Percentiles rank a stretch among this genome's conserved stretches.
phyloP scores from a whole-genome alignment of 2,888 invertebrate species.

The Ophion costatus region DNA sequence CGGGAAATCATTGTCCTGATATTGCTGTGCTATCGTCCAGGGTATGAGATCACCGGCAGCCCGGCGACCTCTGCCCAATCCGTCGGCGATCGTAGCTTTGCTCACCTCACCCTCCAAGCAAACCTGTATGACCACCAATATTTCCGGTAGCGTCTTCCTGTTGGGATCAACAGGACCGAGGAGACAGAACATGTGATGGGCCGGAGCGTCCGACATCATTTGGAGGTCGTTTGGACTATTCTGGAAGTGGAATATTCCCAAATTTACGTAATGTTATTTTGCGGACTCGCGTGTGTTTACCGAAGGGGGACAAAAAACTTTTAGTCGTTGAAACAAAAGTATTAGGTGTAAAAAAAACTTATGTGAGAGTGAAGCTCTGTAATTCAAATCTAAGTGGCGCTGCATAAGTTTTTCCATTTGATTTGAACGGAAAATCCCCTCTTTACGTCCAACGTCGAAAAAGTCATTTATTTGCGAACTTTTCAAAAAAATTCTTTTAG shows the following conservation, averaged over 20 bases:
- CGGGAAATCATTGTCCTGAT: constrained; percentile 97
- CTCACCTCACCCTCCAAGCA: constrained; percentile 91
- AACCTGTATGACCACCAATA: constrained; percentile 95
- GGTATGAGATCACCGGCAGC: constrained; percentile 99
- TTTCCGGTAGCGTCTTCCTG: constrained; percentile 92
- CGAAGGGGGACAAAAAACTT: too few species aligned
- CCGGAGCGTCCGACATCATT: constrained; percentile 99
- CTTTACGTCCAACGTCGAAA: too few species aligned
- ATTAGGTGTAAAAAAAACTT: too few species aligned
- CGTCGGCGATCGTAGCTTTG: constrained; percentile 89
- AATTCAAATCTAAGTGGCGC: too few species aligned
- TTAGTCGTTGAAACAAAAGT: too few species aligned
- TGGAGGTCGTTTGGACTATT: constrained; percentile 99
- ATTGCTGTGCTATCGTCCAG: constrained; percentile 99
- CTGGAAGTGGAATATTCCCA: constrained; percentile 81
- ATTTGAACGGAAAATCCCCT: too few species aligned
- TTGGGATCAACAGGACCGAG: constrained; percentile 93
- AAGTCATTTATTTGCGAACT: too few species aligned
- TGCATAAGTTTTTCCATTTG: too few species aligned
- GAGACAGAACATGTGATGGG: constrained; percentile 98
- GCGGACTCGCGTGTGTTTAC: too few species aligned
- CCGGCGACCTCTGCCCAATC: constrained; percentile 93
- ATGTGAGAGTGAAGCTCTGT: too few species aligned
- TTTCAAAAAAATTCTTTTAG: too few species aligned
- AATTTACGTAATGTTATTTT: neutral